phyloP scores from a whole-genome alignment of 2,797 vertebrate species.

The Helicolenus hilgendorfi region DNA sequence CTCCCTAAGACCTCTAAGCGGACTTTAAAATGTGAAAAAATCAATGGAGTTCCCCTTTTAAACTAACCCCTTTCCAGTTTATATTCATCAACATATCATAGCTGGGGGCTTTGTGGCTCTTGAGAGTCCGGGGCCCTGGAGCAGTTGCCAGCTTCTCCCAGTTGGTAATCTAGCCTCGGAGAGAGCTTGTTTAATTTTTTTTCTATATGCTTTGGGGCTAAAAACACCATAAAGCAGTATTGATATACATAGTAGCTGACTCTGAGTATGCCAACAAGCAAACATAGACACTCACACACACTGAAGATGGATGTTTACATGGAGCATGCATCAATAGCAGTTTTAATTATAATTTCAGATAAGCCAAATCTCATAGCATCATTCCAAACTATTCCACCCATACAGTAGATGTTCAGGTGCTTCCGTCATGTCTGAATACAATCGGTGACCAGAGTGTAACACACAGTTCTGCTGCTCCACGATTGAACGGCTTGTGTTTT shows the following conservation, averaged over 20 bases:
- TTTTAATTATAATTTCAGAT: slow-evolving; percentile 25
- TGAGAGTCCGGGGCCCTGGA: background rate
- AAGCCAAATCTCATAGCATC: background rate
- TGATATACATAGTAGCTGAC: background rate
- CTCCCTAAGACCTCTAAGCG: background rate
- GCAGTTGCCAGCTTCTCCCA: background rate
- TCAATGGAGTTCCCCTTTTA: background rate
- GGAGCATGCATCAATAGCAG: background rate
- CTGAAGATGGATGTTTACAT: background rate
- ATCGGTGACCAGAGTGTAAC: slow-evolving; percentile 16
- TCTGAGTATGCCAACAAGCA: background rate
- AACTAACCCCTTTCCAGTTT: background rate
- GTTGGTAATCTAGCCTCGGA: background rate
- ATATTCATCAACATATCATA: background rate
- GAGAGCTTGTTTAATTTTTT: background rate
- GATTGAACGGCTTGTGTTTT: slow-evolving; percentile 40
- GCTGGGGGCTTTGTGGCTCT: background rate
- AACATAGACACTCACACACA: background rate
- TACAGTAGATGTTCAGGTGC: background rate
- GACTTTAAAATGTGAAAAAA: background rate
- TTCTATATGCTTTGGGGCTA: background rate
- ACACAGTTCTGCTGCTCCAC: slow-evolving; percentile 17
- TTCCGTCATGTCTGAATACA: slow-evolving; percentile 20
- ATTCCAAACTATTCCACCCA: background rate
- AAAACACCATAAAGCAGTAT: background rate